These are phyloP conservation scores for Latheticus oryzae DNA, from an alignment of 2,888 invertebrate genomes.

Conservation along the genomic window DNA sequence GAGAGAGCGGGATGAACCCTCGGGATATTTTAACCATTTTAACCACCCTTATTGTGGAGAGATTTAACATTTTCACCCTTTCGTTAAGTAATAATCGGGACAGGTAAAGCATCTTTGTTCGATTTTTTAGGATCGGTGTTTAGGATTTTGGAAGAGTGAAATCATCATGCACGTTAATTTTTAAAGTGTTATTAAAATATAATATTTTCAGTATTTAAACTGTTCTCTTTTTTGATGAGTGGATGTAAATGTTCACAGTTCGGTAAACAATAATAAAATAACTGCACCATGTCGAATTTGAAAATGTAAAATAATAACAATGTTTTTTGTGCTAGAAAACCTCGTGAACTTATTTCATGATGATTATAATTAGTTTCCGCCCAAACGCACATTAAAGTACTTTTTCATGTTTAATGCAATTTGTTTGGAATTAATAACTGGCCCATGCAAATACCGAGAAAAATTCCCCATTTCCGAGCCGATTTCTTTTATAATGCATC, in stretches of 20 bases:
- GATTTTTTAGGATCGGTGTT: constrained; percentile 14
- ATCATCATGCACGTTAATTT: constrained; percentile 47
- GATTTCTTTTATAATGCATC: constrained; percentile 56
- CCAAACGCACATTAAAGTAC: constrained; percentile 38
- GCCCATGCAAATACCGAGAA: constrained; percentile 19
- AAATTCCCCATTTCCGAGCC: constrained; percentile 44
- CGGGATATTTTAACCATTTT: constrained; percentile 58
- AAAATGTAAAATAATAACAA: constrained; percentile 46
- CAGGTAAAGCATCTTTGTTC: constrained; percentile 43
- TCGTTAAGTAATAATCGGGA: constrained; percentile 39
- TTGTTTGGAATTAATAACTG: constrained; percentile 30
- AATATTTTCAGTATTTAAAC: constrained; percentile 47
- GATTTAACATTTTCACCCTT: constrained; percentile 51
- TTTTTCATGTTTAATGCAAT: constrained; percentile 34
- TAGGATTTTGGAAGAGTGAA: constrained; percentile 5
- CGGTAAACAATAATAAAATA: constrained; percentile 50
- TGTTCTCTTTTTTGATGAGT: constrained; percentile 44
- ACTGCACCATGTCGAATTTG: constrained; percentile 48
- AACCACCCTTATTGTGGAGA: constrained; percentile 59
- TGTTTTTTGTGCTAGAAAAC: constrained; percentile 41
- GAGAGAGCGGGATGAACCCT: constrained; percentile 55
- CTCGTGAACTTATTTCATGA: constrained; percentile 45
- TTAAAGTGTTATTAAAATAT: constrained; percentile 46
- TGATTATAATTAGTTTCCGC: constrained; percentile 51
- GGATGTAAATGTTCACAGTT: constrained; percentile 51